Evolutionary conservation across 1,140 invertebrate genomes (phyloP).

Genomic region (Drosophila kepulauana): DNA sequence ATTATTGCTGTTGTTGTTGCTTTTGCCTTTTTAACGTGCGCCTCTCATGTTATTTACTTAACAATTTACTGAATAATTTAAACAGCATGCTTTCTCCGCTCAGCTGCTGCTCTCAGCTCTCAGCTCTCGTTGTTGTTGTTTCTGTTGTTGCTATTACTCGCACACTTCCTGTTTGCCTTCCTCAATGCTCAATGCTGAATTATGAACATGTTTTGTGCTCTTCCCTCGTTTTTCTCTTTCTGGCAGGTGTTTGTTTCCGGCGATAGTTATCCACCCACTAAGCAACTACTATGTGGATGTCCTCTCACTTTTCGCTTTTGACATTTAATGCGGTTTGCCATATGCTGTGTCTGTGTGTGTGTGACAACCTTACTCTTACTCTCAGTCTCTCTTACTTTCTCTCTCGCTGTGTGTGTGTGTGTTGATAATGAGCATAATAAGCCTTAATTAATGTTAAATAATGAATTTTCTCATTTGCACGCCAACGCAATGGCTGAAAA

Average conservation of each 20-base stretch:
- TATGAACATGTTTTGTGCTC: conserved; percentile 56
- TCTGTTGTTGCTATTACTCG: conserved; percentile 37
- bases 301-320: conserved; percentile 20
- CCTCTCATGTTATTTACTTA: conserved; percentile 78
- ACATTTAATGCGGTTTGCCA: conserved; percentile 72
- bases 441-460: conserved; percentile 84
- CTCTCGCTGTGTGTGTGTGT: conserved; percentile 43
- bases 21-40: conserved; percentile 69
- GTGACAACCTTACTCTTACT: background rate
- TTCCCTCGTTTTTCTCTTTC: conserved; percentile 32
- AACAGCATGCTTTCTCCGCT: conserved; percentile 39
- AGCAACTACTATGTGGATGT: conserved; percentile 2
- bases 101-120: conserved; percentile 19
- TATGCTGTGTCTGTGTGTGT: conserved; percentile 33
- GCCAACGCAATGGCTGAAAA: conserved; percentile 65
- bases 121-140: background rate
- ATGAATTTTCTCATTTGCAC: conserved; percentile 83
- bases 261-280: conserved; percentile 58
- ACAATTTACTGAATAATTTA: conserved; percentile 84
- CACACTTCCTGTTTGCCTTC: conserved; percentile 56
- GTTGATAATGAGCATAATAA: conserved; percentile 84
- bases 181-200: conserved; percentile 50
- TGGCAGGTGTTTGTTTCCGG: conserved; percentile 18
- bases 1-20: conserved; percentile 28
- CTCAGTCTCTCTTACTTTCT: background rate